Base-by-base conservation (phyloP, 2,888 invertebrate species). In the Stenodera caucasica region DNA sequence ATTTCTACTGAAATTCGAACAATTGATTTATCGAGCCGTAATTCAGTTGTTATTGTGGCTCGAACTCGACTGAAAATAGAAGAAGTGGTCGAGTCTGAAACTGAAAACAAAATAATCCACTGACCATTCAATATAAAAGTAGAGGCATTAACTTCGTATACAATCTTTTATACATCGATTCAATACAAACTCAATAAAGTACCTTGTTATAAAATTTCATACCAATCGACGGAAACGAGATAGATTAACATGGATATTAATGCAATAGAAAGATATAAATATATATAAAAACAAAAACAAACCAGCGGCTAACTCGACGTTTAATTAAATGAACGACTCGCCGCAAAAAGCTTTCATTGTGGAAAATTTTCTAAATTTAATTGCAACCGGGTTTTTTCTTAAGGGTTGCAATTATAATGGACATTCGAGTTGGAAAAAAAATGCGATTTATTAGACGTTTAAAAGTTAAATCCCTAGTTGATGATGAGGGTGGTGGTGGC, bases 51-150 rank as follows among this genome's bases (percentile, higher is more conserved):
- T n/a, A n/a, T n/a, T n/a, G n/a, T n/a, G n/a, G n/a, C n/a, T n/a
- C n/a, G n/a, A n/a, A n/a, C n/a, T n/a, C n/a, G n/a, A n/a, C n/a
- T n/a, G n/a, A n/a, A n/a, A n/a, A n/a, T n/a, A 21, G 21, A 32
- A 32, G 21, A 45, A 45, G 45, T 45, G 45, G 45, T 45, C 45
- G 58, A 37, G 66, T 69, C 69, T 66, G 64, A 68, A 70, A 71
- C 67, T 70, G 68, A 72, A 72, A 72, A 72, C 69, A 70, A 72
- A 70, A 70, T 69, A 65, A 66, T 67, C 61, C 30, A 55, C 40
- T 59, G 59, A 45, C 45, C 45, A 45, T 8, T 21, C 21, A 21
- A 45, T 21, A 18, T 45, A 50, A 53, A 54, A 35, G 52, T n/a
- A 35, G 15, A 45, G 56, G 59, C 56, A 59, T 59, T 62, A 59